A percentile compares a stretch with the other conserved stretches of the same genome.
These are phyloP conservation scores for Lepilemur ruficaudatus DNA, from an alignment of 2,797 vertebrate genomes.

Conservation along the genomic window DNA sequence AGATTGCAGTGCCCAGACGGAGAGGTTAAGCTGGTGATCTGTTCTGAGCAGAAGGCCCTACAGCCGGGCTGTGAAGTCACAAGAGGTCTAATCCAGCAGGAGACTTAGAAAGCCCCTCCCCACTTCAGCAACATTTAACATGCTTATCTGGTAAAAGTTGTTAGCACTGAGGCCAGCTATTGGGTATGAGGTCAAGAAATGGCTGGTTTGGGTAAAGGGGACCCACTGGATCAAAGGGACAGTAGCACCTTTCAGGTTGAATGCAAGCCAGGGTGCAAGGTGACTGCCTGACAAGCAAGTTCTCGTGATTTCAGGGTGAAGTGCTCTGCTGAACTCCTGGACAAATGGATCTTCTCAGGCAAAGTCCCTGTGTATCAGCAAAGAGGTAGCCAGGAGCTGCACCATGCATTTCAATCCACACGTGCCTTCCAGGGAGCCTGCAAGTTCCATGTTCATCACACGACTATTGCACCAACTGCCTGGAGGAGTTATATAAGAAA, in stretches of 20 bases:
- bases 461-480: too few relatives aligned
- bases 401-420: fast-evolving
- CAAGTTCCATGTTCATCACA: neutral
- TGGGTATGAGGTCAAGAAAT: neutral
- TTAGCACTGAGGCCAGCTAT: neutral
- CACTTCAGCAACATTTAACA: neutral
- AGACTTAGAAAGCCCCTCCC: neutral
- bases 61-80: neutral
- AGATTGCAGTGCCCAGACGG: neutral
- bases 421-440: neutral
- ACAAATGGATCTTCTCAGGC: neutral
- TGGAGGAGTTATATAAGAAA: neutral
- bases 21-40: neutral
- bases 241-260: neutral
- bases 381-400: neutral
- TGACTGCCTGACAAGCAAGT: neutral
- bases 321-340: neutral
- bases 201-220: neutral
- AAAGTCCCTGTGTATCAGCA: too few relatives aligned
- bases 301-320: fast-evolving
- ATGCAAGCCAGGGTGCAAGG: neutral
- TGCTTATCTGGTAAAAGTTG: neutral
- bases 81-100: neutral
- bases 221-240: neutral
- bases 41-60: neutral